Percentiles rank a stretch among this genome's conserved stretches.
Evolutionary conservation across 2,888 invertebrate genomes (phyloP).

Genomic region (Octonoba sinensis): DNA sequence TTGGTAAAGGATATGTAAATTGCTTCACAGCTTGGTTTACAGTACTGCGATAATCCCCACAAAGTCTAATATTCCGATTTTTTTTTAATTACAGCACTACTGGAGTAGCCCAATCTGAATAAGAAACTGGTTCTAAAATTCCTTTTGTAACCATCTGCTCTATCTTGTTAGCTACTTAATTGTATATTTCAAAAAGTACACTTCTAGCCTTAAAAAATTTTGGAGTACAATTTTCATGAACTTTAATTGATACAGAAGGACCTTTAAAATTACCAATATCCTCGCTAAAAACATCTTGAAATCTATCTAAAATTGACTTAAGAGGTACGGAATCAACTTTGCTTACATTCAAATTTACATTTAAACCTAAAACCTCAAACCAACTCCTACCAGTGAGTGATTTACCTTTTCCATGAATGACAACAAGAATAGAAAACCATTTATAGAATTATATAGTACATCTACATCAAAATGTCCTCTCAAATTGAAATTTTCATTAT

Average conservation of each 20-base stretch:
- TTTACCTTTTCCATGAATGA: too few species aligned
- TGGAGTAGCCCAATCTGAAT: background rate
- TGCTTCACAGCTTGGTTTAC: slow-evolving; percentile 4
- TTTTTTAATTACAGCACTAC: background rate
- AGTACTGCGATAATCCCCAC: slow-evolving; percentile 1
- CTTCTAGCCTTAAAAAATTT: background rate
- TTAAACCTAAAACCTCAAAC: background rate
- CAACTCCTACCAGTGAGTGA: slow-evolving; percentile 1
- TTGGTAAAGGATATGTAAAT: background rate
- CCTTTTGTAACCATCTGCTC: too few species aligned
- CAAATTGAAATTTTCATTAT: too few species aligned
- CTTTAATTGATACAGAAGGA: background rate
- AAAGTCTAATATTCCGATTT: background rate
- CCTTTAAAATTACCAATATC: background rate
- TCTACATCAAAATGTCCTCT: too few species aligned
- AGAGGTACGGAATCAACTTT: too few species aligned
- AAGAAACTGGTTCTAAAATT: background rate
- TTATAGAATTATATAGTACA: too few species aligned
- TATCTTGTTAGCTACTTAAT: background rate
- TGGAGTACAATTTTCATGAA: background rate
- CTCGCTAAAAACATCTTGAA: background rate
- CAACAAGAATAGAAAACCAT: too few species aligned
- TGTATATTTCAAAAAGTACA: background rate
- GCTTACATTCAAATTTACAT: background rate
- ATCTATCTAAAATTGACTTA: background rate